Percentiles rank a stretch among this genome's conserved stretches.
Evolutionary conservation across 2,797 vertebrate species (phyloP).

Genomic region (Girardinus metallicus): DNA sequence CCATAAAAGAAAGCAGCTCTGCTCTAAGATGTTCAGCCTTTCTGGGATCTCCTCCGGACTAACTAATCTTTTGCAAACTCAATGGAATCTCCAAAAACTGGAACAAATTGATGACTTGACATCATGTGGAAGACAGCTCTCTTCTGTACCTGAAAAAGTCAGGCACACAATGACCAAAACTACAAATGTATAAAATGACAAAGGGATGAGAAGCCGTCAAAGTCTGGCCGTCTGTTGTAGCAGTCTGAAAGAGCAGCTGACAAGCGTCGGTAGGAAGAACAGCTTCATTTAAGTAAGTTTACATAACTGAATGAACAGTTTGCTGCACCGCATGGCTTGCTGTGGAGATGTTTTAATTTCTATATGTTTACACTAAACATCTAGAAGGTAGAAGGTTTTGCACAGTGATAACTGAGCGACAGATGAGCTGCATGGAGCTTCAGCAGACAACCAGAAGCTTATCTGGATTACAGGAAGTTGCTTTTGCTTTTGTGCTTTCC

Average conservation of each 20-base stretch:
- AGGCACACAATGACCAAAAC: not conserved
- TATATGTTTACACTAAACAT: not conserved
- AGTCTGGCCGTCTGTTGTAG: not conserved
- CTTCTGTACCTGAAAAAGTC: not conserved
- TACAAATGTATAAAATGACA: not conserved
- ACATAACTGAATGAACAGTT: not conserved
- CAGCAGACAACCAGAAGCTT: not conserved
- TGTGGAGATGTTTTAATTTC: not conserved
- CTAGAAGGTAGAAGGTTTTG: not conserved
- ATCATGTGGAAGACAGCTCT: not conserved
- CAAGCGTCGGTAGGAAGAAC: not conserved
- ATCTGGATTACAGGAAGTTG: not conserved
- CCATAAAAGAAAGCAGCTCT: not conserved
- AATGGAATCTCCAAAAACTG: not conserved
- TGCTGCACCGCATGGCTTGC: not conserved
- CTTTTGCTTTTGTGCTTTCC: not conserved
- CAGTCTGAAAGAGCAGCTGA: not conserved
- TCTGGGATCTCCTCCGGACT: not conserved
- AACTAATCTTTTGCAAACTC: not conserved
- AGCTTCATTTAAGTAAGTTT: not conserved
- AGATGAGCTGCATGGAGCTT: not conserved
- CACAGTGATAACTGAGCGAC: not conserved
- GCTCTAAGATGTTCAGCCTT: not conserved
- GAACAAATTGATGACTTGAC: not conserved
- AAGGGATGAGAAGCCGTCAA: not conserved